Evolutionary conservation across 2,113 vertebrate species (phyloP), one percentile per base, ranked within the genome.

Genomic region (Prionailurus viverrinus): DNA sequence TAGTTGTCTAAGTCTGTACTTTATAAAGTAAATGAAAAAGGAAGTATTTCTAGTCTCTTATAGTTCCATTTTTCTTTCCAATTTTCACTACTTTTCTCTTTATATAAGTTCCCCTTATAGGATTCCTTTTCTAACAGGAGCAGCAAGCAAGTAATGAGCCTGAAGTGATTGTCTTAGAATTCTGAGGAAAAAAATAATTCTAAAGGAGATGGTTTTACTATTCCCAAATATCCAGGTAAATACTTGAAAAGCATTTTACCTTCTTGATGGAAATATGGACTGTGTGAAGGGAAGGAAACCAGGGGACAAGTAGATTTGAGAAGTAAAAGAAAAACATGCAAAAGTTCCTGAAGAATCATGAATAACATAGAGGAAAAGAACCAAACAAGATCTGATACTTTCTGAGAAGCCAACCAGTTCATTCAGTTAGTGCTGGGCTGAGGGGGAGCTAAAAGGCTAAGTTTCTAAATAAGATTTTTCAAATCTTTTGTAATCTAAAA

Each of bases 401-500:
- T 71, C 18, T 41, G 15, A 87, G 66, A 74, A 80, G 55, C 12
- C 41, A 85, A 53, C 27, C n/a, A 41, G 19, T 80, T 93, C 25
- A 69, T 63, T 76, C 76, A 63, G 33, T 41, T 45, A 33, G 27
- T 78, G 36, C 36, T 84, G 33, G 95, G 4, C 41, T 25, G 25
- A 94, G 68, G 36, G 45, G 4, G 4, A 45, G 27, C 33, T 55
- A 58, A 53, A 15, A 31, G 19, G 36, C 10, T 65, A 82, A 92
- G 39, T 33, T 45, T 73, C 48, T 39, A 71, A 45, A 19, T 27
- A 89, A 84, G 63, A 88, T 15, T 79, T 76, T 66, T 84, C n/a
- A 79, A 94, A 96, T 36, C 85, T 93, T 63, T 63, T 85, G 2
- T 71, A 69, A 84, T 92, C 33, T 92, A 96, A 91, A 95, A 93